These are phyloP conservation scores for Cosmia trapezina DNA, from an alignment of 2,888 invertebrate genomes.

Conservation along the genomic window DNA sequence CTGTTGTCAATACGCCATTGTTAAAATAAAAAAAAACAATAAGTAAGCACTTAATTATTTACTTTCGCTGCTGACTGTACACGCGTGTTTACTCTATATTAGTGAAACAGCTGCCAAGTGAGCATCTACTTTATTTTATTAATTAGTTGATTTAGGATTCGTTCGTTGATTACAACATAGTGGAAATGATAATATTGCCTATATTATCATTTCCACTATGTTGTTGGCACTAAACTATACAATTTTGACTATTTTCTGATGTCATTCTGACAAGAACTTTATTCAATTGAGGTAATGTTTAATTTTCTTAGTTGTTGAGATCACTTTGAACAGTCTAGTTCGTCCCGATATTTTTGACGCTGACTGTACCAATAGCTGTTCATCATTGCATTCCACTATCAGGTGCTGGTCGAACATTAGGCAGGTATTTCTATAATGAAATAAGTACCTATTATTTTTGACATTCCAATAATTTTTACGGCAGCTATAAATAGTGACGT, in stretches of 20 bases:
- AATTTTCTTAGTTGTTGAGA: no score
- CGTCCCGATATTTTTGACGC: no score
- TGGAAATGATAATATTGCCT: slow-evolving; percentile 25
- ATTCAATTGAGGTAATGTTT: no score
- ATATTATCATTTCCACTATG: no score
- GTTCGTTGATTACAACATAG: slow-evolving; percentile 21
- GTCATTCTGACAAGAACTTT: no score
- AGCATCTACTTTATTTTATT: slow-evolving; percentile 25
- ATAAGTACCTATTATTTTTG: slow-evolving; percentile 9
- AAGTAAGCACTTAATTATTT: no score
- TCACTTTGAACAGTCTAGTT: no score
- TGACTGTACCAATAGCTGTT: no score
- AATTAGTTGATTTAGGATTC: slow-evolving; percentile 12
- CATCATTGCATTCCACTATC: not conserved
- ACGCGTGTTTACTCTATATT: slow-evolving; percentile 38
- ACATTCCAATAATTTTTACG: slow-evolving; percentile 16
- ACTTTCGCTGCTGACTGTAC: not conserved
- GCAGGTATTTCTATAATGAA: not conserved
- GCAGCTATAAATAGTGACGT: slow-evolving; percentile 6
- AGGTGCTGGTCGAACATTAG: no score
- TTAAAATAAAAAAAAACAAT: not conserved
- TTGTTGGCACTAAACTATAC: no score
- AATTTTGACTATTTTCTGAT: not conserved
- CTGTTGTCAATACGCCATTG: no score
- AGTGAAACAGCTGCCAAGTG: slow-evolving; percentile 29